A percentile compares a stretch with the other conserved stretches of the same genome.
Evolutionary conservation across 2,888 invertebrate genomes (phyloP).

Genomic region (Macrosiphum euphorbiae): DNA sequence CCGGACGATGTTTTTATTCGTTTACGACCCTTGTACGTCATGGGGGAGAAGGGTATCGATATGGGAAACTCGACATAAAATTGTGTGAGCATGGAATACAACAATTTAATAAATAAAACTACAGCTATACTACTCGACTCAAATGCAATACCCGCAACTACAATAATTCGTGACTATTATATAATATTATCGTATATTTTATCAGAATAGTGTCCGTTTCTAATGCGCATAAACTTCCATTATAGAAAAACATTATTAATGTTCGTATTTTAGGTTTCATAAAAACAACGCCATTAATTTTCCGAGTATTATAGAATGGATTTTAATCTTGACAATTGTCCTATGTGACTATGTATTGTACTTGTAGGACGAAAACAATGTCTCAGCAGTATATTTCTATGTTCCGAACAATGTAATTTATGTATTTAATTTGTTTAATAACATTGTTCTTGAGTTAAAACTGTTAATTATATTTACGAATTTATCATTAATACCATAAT

Average conservation of each 20-base stretch:
- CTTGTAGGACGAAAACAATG: not conserved
- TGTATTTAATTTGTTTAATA: not conserved
- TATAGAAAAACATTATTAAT: not conserved
- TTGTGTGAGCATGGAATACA: not conserved
- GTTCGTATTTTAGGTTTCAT: constrained; percentile 7
- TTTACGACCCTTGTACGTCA: not conserved
- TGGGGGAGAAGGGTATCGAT: not conserved
- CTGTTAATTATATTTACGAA: not conserved
- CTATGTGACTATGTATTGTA: not conserved
- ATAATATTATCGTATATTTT: not conserved
- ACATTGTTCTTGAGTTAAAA: not conserved
- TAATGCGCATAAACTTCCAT: not conserved
- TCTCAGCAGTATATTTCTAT: constrained; percentile 38
- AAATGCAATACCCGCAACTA: not conserved
- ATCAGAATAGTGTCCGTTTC: not conserved
- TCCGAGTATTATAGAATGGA: constrained; percentile 16
- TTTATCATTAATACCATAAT: not conserved
- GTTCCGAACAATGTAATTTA: constrained; percentile 1
- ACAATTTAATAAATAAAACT: not conserved
- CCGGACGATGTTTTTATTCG: not conserved
- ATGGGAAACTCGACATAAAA: not conserved
- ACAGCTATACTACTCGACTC: not conserved
- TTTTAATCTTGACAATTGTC: constrained; percentile 39
- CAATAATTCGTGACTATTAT: not conserved
- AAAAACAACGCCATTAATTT: constrained; percentile 15